Conservation (phyloP, 2,113 vertebrate species). For the Zootoca vivipara region DNA sequence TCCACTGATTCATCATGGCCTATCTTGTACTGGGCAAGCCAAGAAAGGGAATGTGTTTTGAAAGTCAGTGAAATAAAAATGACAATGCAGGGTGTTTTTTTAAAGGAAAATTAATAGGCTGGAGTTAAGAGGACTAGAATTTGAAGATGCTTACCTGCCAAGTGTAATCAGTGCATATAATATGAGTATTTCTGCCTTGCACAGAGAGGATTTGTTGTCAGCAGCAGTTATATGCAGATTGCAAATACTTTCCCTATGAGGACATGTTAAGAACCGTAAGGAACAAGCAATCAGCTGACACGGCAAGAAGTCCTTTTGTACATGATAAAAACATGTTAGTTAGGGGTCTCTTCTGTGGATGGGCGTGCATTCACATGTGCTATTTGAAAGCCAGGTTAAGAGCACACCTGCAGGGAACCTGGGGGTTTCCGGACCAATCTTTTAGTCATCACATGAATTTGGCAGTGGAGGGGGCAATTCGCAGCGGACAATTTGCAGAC, state of each 20-base stretch:
- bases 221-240: slow-evolving; percentile 80
- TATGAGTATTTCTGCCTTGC: slow-evolving; percentile 73
- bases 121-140: slow-evolving; percentile 61
- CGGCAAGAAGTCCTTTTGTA: not conserved
- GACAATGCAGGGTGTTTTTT: slow-evolving; percentile 53
- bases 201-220: slow-evolving; percentile 74
- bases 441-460: not conserved
- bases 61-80: slow-evolving; percentile 60
- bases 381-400: no score
- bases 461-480: not conserved
- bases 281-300: not conserved
- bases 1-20: not conserved
- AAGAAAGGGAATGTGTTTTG: slow-evolving; percentile 48
- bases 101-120: slow-evolving; percentile 59
- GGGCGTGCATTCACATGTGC: not conserved
- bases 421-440: not conserved
- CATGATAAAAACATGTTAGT: not conserved
- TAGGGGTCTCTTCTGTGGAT: not conserved
- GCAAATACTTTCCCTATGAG: slow-evolving; percentile 61
- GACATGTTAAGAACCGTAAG: not conserved
- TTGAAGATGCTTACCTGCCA: slow-evolving; percentile 72
- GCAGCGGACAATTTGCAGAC: not conserved
- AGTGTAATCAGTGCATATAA: slow-evolving; percentile 77
- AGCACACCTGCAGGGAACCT: not conserved
- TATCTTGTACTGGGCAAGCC: no score